These are phyloP conservation scores for Colletes gigas DNA, from an alignment of 1,140 invertebrate species.

Conservation along the genomic window DNA sequence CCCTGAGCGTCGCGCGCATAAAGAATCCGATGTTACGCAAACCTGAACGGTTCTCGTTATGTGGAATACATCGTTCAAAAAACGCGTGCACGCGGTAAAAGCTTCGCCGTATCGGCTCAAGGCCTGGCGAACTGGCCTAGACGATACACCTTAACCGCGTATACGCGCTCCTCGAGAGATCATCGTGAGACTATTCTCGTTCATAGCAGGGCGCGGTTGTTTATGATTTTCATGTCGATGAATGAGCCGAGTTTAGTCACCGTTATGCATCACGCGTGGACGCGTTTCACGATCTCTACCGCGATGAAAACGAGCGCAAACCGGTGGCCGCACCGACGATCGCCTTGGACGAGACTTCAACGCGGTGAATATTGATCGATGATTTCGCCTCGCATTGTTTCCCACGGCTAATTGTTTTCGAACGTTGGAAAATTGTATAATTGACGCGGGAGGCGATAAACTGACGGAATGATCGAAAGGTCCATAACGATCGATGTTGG, in stretches of 20 bases:
- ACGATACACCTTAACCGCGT: constrained; percentile 44
- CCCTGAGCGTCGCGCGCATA: no score
- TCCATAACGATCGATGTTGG: no score
- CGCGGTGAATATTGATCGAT: constrained; percentile 4
- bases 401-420: constrained; percentile 1
- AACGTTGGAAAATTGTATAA: background rate
- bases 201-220: constrained; percentile 70
- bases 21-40: constrained; percentile 35
- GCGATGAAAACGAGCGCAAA: constrained; percentile 40
- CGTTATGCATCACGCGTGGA: constrained; percentile 12
- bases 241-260: constrained; percentile 34
- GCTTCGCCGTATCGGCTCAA: constrained; percentile 63
- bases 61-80: background rate
- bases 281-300: constrained; percentile 1
- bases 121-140: constrained; percentile 58
- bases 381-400: constrained; percentile 16
- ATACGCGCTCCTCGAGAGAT: constrained; percentile 68
- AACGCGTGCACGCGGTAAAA: constrained; percentile 7
- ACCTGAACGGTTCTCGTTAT: background rate
- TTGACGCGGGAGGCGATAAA: background rate
- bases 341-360: constrained; percentile 26
- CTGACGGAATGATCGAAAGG: background rate
- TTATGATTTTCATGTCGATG: constrained; percentile 59
- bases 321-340: background rate
- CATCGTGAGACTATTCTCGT: constrained; percentile 77